Percentiles rank a stretch among this genome's conserved stretches.
Evolutionary conservation across 2,113 vertebrate genomes (phyloP).

Genomic region (Saccopteryx leptura): DNA sequence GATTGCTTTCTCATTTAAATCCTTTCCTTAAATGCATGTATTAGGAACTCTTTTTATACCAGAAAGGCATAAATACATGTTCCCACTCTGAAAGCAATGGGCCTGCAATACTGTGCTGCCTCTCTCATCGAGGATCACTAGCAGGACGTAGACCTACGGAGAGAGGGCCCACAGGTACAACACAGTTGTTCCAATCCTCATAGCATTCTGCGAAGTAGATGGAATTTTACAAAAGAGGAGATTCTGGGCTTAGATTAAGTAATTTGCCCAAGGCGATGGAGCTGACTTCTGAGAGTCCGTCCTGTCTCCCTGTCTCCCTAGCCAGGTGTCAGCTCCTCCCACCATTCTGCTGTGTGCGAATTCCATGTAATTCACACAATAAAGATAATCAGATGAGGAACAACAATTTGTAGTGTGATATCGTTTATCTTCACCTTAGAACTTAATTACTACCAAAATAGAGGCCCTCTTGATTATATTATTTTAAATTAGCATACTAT

Average conservation of each 20-base stretch:
- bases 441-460: not conserved
- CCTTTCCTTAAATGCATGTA: not conserved
- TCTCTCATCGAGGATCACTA: not conserved
- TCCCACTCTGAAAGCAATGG: not conserved
- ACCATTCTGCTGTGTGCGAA: not conserved
- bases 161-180: too few relatives aligned
- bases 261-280: not conserved
- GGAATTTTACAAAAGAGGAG: not conserved
- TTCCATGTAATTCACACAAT: not conserved
- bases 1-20: too few relatives aligned
- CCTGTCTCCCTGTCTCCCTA: not conserved
- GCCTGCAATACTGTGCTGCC: not conserved
- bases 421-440: slow-evolving; percentile 8
- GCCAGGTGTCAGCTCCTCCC: not conserved
- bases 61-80: not conserved
- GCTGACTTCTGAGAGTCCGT: not conserved
- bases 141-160: not conserved
- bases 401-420: not conserved
- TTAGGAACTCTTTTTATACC: not conserved
- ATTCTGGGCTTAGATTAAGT: not conserved
- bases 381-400: not conserved
- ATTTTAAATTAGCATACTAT: not conserved
- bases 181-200: not conserved
- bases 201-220: not conserved
- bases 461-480: not conserved